Evolutionary conservation across 2,113 vertebrate species (phyloP).

Genomic region (Clarias gariepinus): DNA sequence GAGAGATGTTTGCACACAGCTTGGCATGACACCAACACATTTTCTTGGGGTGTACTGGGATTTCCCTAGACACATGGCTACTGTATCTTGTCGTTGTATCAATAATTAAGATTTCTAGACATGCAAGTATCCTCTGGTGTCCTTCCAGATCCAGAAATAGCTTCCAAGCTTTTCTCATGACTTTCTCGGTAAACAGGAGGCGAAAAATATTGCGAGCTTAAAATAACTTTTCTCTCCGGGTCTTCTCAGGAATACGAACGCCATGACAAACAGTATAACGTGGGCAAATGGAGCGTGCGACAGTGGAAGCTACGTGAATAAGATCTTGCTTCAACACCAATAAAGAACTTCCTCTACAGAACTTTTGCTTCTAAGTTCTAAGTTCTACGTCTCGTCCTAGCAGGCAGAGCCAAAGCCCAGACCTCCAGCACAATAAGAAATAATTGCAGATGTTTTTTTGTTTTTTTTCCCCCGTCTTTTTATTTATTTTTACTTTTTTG

Average conservation of each 20-base stretch:
- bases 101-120: constrained; percentile 31
- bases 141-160: constrained; percentile 5
- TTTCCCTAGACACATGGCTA: constrained; percentile 12
- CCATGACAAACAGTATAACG: constrained; percentile 29
- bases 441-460: constrained; percentile 52
- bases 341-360: constrained; percentile 19
- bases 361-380: not conserved
- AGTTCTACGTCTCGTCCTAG: constrained; percentile 9
- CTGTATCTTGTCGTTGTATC: not conserved
- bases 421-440: constrained; percentile 50
- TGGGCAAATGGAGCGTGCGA: not conserved
- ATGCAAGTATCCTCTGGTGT: not conserved
- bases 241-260: constrained; percentile 32
- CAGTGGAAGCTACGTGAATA: not conserved
- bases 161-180: constrained; percentile 18
- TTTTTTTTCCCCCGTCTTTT: no score
- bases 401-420: constrained; percentile 10
- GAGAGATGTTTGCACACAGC: constrained; percentile 35
- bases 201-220: constrained; percentile 39
- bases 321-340: constrained; percentile 15
- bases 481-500: constrained; percentile 2
- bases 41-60: constrained; percentile 17
- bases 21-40: constrained; percentile 5
- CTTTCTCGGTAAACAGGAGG: constrained; percentile 20
- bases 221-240: constrained; percentile 27